Evolutionary conservation across 2,113 vertebrate genomes (phyloP), one percentile per base, ranked within the genome.

Genomic region (Thryonomys swinderianus): DNA sequence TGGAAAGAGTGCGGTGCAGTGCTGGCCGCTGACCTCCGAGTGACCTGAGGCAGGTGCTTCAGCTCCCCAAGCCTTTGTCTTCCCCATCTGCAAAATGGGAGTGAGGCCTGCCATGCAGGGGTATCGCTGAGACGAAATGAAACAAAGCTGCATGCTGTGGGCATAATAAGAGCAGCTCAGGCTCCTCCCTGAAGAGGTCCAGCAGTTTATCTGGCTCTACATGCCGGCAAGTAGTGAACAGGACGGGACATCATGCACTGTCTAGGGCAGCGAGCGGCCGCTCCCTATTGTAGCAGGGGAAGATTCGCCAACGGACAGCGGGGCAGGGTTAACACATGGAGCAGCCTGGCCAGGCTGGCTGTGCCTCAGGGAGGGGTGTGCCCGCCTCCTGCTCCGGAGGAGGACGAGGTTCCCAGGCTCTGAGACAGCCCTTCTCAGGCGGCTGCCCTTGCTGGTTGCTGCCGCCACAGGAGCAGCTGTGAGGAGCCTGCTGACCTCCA

Each of bases 121-220:
- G 42, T 34, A 4, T 7, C 4, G 4, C 0, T 32, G 30, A 32
- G 53, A 21, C 51, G n/a, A 67, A 79, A 55, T 5, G 45, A 32
- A 62, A 30, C 0, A 5, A 25, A 0, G n/a, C 59, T 17, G 0
- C 27, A 21, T 13, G 21, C 32, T 2, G 2, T 0, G 13, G 61
- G 13, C 64, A 51, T 62, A 5, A 3, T 3, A 32, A 45, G 17
- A 53, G 21, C 1, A 32, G 59, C 12, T 2, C 7, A 5, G 42
- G 57, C 25, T 40, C n/a, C 40, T n/a, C 21, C 0, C 5, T 2
- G 7, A 20, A 40, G 62, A 81, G 51, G 53, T 3, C n/a, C 7
- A 1, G 64, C 0, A 59, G 71, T 59, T 32, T 17, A 76, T 32
- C 71, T 74, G 12, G 18, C 40, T 1, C 1, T 12, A n/a, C n/a